Conservation (phyloP, 1,140 invertebrate species). For the Sycophaga agraensis region DNA sequence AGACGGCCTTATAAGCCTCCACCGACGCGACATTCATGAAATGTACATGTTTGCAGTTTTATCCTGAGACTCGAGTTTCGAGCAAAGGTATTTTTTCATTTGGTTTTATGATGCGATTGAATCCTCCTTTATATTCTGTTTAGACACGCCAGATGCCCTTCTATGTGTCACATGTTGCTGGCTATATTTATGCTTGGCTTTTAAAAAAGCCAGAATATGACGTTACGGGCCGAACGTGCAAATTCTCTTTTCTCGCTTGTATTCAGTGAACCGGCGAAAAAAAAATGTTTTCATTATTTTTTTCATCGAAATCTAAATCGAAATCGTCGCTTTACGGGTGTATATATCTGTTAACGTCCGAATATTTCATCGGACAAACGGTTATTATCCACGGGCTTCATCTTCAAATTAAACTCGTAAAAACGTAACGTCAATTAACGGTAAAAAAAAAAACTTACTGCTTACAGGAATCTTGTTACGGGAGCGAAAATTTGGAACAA, state of each 20-base stretch:
- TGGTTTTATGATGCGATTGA: conserved; percentile 17
- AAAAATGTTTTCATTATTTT: background rate
- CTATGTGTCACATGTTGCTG: background rate
- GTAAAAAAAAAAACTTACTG: too few relatives aligned
- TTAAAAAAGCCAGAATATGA: background rate
- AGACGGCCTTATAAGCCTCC: too few relatives aligned
- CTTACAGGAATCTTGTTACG: too few relatives aligned
- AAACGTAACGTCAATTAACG: too few relatives aligned
- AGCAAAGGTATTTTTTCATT: conserved; percentile 43
- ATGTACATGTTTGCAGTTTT: conserved; percentile 44
- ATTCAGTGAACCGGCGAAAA: background rate
- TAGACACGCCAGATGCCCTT: conserved; percentile 7
- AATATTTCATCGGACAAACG: too few relatives aligned
- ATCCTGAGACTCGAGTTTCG: conserved; percentile 37
- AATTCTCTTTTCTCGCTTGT: background rate
- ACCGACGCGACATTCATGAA: conserved; percentile 40
- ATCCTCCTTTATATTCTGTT: background rate
- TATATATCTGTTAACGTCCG: too few relatives aligned
- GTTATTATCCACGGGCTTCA: too few relatives aligned
- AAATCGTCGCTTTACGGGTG: too few relatives aligned
- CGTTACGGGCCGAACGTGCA: background rate
- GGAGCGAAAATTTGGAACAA: too few relatives aligned
- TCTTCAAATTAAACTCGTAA: too few relatives aligned
- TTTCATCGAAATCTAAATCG: too few relatives aligned
- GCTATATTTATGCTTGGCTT: background rate